A percentile compares a stretch with the other conserved stretches of the same genome.
These are phyloP conservation scores for Spodoptera exigua DNA, from an alignment of 2,888 invertebrate species.

Conservation along the genomic window DNA sequence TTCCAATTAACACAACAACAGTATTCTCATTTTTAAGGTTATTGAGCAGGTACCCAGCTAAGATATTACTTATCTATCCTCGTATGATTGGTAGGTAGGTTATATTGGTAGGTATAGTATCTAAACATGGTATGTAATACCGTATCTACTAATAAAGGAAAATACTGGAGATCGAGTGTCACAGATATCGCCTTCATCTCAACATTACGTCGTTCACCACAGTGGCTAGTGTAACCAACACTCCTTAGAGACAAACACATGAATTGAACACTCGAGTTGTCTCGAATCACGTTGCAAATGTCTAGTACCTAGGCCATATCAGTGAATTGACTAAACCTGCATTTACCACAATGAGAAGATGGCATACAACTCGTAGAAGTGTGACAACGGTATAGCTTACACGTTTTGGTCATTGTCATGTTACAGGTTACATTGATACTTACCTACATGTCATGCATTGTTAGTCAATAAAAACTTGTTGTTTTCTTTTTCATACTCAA, in stretches of 20 bases:
- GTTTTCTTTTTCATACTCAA: too few species aligned
- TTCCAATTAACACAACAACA: too few species aligned
- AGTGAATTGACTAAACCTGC: conserved; percentile 9
- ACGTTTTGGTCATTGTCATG: too few species aligned
- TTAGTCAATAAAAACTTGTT: too few species aligned
- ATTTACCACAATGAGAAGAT: conserved; percentile 9
- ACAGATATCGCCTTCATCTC: conserved; percentile 46
- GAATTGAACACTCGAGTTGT: conserved; percentile 41
- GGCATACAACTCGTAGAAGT: background rate
- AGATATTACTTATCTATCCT: too few species aligned
- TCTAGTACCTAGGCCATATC: conserved; percentile 27
- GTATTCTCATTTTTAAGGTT: too few species aligned
- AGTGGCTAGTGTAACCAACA: conserved; percentile 50
- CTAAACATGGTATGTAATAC: background rate
- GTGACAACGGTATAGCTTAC: too few species aligned
- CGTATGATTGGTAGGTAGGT: too few species aligned
- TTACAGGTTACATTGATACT: too few species aligned
- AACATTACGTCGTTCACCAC: conserved; percentile 32
- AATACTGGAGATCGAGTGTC: conserved; percentile 44
- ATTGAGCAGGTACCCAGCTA: too few species aligned
- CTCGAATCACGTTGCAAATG: conserved; percentile 40
- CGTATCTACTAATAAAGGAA: conserved; percentile 19
- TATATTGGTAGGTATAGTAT: too few species aligned
- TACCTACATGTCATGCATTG: too few species aligned
- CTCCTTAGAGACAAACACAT: conserved; percentile 44